Conservation (phyloP, 2,888 invertebrate genomes). For the Rapana venosa region DNA sequence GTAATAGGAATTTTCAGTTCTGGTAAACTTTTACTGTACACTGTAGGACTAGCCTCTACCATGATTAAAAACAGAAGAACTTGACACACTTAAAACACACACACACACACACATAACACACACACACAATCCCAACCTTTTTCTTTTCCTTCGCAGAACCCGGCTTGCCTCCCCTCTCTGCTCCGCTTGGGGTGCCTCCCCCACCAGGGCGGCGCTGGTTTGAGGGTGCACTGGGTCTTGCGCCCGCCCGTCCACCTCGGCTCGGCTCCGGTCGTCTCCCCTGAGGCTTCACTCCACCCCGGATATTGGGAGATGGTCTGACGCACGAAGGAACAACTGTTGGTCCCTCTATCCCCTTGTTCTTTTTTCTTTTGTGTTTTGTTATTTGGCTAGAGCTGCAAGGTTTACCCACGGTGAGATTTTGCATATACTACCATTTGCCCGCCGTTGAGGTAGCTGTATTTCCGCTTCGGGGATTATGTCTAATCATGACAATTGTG, state of each 20-base stretch:
- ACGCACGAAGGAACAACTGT: neutral
- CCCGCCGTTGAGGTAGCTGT: too few relatives aligned
- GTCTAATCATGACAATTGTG: too few relatives aligned
- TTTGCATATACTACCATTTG: too few relatives aligned
- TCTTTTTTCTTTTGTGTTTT: neutral
- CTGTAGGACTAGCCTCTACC: too few relatives aligned
- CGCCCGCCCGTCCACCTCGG: slow-evolving; percentile 52
- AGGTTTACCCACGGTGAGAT: too few relatives aligned
- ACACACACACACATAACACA: neutral
- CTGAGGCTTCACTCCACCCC: slow-evolving; percentile 58
- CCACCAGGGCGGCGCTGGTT: slow-evolving; percentile 32
- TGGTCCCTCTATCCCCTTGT: neutral
- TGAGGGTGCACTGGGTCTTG: slow-evolving; percentile 8
- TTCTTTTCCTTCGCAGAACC: slow-evolving; percentile 56
- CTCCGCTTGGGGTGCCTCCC: slow-evolving; percentile 20
- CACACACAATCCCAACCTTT: slow-evolving; percentile 40
- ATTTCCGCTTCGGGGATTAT: too few relatives aligned
- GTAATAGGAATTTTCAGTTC: too few relatives aligned
- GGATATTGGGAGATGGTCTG: slow-evolving; percentile 73
- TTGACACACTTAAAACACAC: neutral
- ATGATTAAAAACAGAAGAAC: too few relatives aligned
- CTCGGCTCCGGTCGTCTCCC: slow-evolving; percentile 59
- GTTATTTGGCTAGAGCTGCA: too few relatives aligned
- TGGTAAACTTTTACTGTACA: too few relatives aligned
- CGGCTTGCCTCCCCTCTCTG: slow-evolving; percentile 44